Evolutionary conservation across 2,888 invertebrate genomes (phyloP), one percentile per base, ranked within the genome.

Genomic region (Frankliniella fusca): DNA sequence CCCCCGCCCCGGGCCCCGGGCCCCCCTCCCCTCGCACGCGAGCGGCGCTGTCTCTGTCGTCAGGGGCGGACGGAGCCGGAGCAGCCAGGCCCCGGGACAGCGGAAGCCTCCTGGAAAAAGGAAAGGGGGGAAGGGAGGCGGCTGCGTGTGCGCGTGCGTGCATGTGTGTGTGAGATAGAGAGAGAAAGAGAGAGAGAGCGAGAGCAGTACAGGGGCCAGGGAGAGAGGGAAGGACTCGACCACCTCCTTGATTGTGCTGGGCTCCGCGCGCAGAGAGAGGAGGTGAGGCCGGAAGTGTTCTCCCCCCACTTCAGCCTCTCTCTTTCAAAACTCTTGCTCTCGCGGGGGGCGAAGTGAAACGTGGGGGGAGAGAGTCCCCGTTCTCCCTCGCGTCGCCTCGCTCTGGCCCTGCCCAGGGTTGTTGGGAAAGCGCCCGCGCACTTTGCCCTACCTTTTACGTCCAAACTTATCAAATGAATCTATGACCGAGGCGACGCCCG

Each of bases 401-500:
- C 54, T 11, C 54, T 20, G 54, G 54, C 54, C 2, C 54, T 20
- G 54, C 18, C 54, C 18, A 54, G 54, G 54, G 54, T 20, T 15
- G 54, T 20, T 20, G 20, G 54, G 54, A 20, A 54, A 54, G 54
- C 18, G 54, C 15, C 18, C 54, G 54, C 54, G 15, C 20, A 15
- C 54, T 54, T 54, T 54, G 54, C 54, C 12, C 70, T 27, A 76
- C 70, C 70, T 76, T 76, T 76, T 76, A 76, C 70, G 70, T 76
- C 70, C 70, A 76, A 76, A 76, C 70, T 76, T 76, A 76, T 76
- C 70, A 76, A 76, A 76, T 76, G 70, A 76, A 76, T 76, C 70
- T 76, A 76, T 76, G 70, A 27, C 12, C 81, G 81, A 81, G 83
- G 84, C 81, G 18, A 54, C 54, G 18, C 54, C 20, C 18, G 54